These are phyloP conservation scores for Tenthredo livida DNA, from an alignment of 2,888 invertebrate genomes.

Conservation along the genomic window DNA sequence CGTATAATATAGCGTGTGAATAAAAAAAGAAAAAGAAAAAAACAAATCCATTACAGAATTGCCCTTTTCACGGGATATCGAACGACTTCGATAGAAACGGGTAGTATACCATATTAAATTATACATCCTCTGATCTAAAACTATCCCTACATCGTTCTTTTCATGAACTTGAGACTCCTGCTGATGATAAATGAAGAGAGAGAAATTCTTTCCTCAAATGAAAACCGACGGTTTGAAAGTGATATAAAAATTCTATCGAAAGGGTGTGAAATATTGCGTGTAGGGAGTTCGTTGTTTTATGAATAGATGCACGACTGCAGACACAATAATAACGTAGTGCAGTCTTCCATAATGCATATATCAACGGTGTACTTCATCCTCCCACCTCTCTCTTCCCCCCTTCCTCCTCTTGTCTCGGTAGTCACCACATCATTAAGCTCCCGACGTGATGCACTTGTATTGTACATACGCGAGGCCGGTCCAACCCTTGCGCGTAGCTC, in stretches of 20 bases:
- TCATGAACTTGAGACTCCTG: background rate
- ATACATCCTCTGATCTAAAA: background rate
- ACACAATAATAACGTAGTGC: constrained; percentile 54
- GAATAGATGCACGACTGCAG: constrained; percentile 27
- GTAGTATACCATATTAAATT: constrained; percentile 2
- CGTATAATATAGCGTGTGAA: background rate
- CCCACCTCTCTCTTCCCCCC: constrained; percentile 49
- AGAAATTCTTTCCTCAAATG: background rate
- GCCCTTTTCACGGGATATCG: background rate
- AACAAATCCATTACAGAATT: background rate
- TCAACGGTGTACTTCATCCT: constrained; percentile 53
- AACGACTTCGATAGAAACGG: background rate
- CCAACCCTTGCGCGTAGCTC: constrained; percentile 25
- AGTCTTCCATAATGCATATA: constrained; percentile 58
- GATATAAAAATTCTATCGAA: background rate
- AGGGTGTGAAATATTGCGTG: constrained; percentile 39
- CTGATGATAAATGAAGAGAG: background rate
- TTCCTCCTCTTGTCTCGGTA: constrained; percentile 51
- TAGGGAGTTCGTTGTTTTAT: constrained; percentile 20
- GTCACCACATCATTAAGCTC: constrained; percentile 64
- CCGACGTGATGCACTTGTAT: constrained; percentile 56
- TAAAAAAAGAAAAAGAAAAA: background rate
- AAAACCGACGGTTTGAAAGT: background rate
- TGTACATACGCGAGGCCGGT: background rate
- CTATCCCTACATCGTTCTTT: background rate